Conservation (phyloP, 1,140 invertebrate species). For the Batillaria attramentaria region DNA sequence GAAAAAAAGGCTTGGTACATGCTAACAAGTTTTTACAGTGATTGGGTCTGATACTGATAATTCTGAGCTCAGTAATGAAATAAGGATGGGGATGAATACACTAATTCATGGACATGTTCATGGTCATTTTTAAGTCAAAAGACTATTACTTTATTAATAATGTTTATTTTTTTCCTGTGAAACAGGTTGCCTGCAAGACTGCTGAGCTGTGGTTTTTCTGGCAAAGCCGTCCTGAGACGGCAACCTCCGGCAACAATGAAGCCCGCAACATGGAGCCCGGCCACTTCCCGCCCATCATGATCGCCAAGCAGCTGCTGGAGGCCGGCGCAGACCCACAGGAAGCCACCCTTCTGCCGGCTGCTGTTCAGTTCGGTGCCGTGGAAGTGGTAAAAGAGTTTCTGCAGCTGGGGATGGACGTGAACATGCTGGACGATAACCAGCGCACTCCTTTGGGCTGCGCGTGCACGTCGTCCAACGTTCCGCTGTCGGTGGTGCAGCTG, state of each 20-base stretch:
- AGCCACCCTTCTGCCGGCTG: constrained; percentile 61
- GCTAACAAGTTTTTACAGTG: too few relatives aligned
- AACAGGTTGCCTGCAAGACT: constrained; percentile 56
- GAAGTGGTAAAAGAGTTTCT: constrained; percentile 59
- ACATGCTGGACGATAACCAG: constrained; percentile 63
- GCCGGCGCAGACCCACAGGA: constrained; percentile 56
- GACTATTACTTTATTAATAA: too few relatives aligned
- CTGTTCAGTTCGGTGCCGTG: constrained; percentile 58
- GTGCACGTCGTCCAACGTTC: constrained; percentile 55
- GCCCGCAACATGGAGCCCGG: constrained; percentile 35
- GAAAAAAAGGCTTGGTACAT: too few relatives aligned
- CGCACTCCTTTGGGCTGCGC: constrained; percentile 62
- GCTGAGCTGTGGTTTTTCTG: constrained; percentile 66
- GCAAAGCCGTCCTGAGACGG: constrained; percentile 38
- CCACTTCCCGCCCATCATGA: constrained; percentile 61
- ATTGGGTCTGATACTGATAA: too few relatives aligned
- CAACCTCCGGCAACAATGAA: constrained; percentile 20
- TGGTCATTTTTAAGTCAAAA: too few relatives aligned
- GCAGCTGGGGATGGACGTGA: constrained; percentile 63
- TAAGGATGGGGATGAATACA: too few relatives aligned
- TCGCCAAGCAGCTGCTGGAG: constrained; percentile 59
- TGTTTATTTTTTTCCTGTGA: background rate
- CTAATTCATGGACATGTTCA: too few relatives aligned
- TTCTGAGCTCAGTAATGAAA: too few relatives aligned
- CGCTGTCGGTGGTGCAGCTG: constrained; percentile 53